phyloP scores from a whole-genome alignment of 2,113 vertebrate species.

The Callopanchax toddi region DNA sequence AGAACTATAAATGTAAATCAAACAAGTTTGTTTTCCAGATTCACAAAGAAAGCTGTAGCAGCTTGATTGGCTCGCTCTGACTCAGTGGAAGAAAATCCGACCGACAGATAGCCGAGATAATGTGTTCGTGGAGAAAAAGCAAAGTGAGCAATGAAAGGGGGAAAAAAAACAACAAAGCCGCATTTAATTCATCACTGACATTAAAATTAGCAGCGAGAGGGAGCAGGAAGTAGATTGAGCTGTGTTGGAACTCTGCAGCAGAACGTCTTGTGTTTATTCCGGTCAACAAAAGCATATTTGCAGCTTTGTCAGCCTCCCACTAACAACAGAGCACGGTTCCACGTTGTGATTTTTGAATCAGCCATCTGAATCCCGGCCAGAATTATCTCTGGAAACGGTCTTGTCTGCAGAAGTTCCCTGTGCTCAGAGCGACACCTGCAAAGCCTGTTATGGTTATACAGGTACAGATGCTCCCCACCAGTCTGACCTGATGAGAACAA shows the following conservation, averaged over 20 bases:
- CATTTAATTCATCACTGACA: slow-evolving; percentile 18
- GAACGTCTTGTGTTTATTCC: slow-evolving; percentile 43
- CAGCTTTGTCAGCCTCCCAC: slow-evolving; percentile 53
- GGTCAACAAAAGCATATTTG: slow-evolving; percentile 59
- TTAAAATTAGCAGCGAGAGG: slow-evolving; percentile 5
- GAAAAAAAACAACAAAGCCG: slow-evolving; percentile 18
- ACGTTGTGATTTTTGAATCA: slow-evolving; percentile 52
- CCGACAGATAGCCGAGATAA: slow-evolving; percentile 24
- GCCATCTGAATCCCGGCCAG: slow-evolving; percentile 46
- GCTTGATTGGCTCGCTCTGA: slow-evolving; percentile 26
- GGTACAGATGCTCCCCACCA: background rate
- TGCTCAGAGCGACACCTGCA: background rate
- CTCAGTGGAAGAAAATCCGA: slow-evolving; percentile 15
- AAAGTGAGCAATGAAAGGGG: slow-evolving; percentile 37
- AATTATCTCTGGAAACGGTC: slow-evolving; percentile 37
- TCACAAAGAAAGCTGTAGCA: slow-evolving; percentile 17
- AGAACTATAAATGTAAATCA: slow-evolving; percentile 41
- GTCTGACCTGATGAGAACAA: background rate
- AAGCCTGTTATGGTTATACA: background rate
- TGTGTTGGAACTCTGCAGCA: slow-evolving; percentile 11
- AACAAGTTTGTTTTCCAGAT: slow-evolving; percentile 29
- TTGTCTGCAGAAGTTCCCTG: slow-evolving; percentile 18
- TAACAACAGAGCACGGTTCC: slow-evolving; percentile 34
- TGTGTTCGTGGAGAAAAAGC: slow-evolving; percentile 25
- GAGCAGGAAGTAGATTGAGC: slow-evolving; percentile 29